Conservation (phyloP, 2,888 invertebrate genomes). For the Drosophila lacicola region DNA sequence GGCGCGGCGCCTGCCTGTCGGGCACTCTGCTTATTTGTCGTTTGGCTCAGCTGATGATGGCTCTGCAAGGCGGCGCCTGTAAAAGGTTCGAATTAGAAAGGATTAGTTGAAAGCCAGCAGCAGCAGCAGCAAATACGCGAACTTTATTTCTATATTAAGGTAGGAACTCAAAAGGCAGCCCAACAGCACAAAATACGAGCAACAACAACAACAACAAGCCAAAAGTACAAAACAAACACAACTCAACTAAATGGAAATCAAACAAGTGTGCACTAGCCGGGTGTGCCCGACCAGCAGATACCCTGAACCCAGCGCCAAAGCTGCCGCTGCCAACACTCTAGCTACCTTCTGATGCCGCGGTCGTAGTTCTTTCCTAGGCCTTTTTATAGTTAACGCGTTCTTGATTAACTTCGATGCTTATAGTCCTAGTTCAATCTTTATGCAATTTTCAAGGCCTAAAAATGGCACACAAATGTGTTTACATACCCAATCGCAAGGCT, state of each 20-base stretch:
- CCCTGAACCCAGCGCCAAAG: too few species aligned
- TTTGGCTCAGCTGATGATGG: slow-evolving; percentile 59
- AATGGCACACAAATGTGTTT: too few species aligned
- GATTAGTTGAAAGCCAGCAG: not conserved
- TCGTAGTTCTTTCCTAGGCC: too few species aligned
- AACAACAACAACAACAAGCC: slow-evolving; percentile 34
- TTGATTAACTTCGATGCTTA: too few species aligned
- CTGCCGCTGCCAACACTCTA: too few species aligned
- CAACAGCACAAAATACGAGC: slow-evolving; percentile 31
- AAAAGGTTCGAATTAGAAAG: not conserved
- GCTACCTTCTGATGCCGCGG: too few species aligned
- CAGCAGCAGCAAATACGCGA: too few species aligned
- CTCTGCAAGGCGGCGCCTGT: slow-evolving; percentile 83
- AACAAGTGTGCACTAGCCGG: not conserved
- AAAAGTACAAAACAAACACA: slow-evolving; percentile 25
- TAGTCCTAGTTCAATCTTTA: too few species aligned
- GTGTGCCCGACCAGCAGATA: too few species aligned
- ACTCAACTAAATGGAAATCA: slow-evolving; percentile 21
- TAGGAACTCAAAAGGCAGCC: slow-evolving; percentile 20
- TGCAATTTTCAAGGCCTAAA: too few species aligned
- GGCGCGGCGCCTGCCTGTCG: slow-evolving; percentile 66
- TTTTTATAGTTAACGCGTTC: too few species aligned
- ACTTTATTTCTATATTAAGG: not conserved
- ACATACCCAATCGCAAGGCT: too few species aligned
- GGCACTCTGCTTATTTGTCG: slow-evolving; percentile 43